phyloP scores from a whole-genome alignment of 2,888 invertebrate genomes.

The Hyppa rectilinea region DNA sequence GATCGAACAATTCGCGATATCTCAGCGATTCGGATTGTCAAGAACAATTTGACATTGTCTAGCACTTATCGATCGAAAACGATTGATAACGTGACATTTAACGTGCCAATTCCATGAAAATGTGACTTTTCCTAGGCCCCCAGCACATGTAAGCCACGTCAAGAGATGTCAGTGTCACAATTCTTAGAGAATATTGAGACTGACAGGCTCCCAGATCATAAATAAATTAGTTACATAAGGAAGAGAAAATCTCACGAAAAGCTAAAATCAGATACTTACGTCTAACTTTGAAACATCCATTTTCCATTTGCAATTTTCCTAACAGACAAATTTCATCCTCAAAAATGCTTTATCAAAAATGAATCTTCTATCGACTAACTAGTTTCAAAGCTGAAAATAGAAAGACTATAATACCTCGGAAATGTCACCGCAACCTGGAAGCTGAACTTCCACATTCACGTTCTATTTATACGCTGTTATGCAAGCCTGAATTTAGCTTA shows the following conservation, averaged over 20 bases:
- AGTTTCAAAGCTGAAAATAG: slow-evolving; percentile 31
- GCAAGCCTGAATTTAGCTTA: slow-evolving; percentile 61
- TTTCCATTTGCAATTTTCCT: background rate
- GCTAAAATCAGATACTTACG: background rate
- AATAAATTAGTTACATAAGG: background rate
- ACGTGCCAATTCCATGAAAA: no score
- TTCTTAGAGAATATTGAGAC: no score
- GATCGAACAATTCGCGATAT: no score
- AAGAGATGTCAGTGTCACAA: no score
- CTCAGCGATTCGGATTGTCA: no score
- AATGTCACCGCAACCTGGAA: slow-evolving; percentile 39
- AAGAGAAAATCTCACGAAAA: background rate
- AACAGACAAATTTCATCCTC: background rate
- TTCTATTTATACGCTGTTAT: slow-evolving; percentile 57
- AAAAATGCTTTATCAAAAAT: background rate
- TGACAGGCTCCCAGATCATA: no score
- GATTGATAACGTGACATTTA: no score
- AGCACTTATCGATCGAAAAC: no score
- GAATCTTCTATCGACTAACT: background rate
- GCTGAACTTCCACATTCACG: slow-evolving; percentile 33
- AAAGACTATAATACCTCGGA: slow-evolving; percentile 23
- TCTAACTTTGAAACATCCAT: background rate
- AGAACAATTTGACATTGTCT: no score
- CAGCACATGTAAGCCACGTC: no score
- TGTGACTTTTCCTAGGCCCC: no score